Percentiles rank a stretch among this genome's conserved stretches.
Conservation (phyloP, 2,113 vertebrate species). For the Actenoides hombroni region DNA sequence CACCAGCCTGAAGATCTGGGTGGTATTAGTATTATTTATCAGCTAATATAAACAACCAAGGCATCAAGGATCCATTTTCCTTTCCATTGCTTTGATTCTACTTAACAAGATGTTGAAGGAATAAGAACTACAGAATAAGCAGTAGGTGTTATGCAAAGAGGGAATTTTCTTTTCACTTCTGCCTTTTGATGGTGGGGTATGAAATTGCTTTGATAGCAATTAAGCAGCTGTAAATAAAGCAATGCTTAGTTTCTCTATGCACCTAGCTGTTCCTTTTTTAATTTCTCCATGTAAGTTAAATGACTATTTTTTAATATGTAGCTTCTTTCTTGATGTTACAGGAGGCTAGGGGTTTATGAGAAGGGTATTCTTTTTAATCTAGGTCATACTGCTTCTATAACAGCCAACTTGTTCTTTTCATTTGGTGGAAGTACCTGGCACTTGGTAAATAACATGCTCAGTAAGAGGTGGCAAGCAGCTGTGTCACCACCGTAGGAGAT, state of each 20-base stretch:
- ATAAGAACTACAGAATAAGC: neutral
- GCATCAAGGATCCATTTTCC: neutral
- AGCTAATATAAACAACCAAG: neutral
- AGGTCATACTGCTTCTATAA: neutral
- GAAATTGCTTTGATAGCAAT: conserved; percentile 11
- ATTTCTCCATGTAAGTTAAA: neutral
- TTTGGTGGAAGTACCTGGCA: neutral
- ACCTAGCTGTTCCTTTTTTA: neutral
- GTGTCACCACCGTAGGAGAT: neutral
- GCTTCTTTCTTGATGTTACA: neutral
- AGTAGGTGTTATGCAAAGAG: neutral
- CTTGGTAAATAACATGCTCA: neutral
- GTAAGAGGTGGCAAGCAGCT: neutral
- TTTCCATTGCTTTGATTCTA: neutral
- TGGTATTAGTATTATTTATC: neutral
- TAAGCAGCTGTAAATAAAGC: neutral
- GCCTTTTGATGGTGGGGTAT: neutral
- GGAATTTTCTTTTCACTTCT: neutral
- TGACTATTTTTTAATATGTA: neutral
- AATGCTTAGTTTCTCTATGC: neutral
- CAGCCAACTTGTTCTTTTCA: neutral
- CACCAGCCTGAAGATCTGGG: neutral
- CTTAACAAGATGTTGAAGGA: neutral
- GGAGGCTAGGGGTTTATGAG: neutral
- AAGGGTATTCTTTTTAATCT: neutral